These are phyloP conservation scores for Corythoichthys haematopterus DNA, from an alignment of 2,113 vertebrate species.

Conservation along the genomic window DNA sequence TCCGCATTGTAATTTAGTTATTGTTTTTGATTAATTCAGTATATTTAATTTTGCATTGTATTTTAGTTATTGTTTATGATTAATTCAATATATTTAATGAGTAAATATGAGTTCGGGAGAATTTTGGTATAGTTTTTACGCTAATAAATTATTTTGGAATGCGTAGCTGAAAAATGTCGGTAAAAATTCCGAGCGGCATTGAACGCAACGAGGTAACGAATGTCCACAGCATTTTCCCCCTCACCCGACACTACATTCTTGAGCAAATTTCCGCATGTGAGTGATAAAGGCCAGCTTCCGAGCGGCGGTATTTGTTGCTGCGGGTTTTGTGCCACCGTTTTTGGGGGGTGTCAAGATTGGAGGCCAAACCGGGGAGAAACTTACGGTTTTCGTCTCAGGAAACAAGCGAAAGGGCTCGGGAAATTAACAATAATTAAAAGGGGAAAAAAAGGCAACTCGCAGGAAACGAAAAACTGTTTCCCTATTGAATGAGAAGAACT, in stretches of 20 bases:
- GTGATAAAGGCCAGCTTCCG: not conserved
- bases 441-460: not conserved
- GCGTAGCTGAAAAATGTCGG: not conserved
- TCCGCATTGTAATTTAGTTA: too few species aligned
- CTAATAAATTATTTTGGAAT: not conserved
- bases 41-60: too few species aligned
- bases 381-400: slow-evolving; percentile 22
- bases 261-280: not conserved
- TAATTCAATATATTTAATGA: not conserved
- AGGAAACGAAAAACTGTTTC: not conserved
- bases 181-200: not conserved
- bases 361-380: slow-evolving; percentile 41
- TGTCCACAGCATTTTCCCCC: not conserved
- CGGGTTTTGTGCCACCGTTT: slow-evolving; percentile 53
- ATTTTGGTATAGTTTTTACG: not conserved
- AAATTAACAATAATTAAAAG: not conserved
- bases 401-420: slow-evolving; percentile 12
- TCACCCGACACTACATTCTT: not conserved
- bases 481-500: not conserved
- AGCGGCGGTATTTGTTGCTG: slow-evolving; percentile 60
- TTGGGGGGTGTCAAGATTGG: slow-evolving; percentile 44
- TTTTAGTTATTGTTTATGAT: not conserved
- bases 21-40: too few species aligned
- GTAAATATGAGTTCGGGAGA: not conserved
- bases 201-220: not conserved